Evolutionary conservation across 1,140 invertebrate genomes (phyloP).

Genomic region (Eriocheir sinensis): DNA sequence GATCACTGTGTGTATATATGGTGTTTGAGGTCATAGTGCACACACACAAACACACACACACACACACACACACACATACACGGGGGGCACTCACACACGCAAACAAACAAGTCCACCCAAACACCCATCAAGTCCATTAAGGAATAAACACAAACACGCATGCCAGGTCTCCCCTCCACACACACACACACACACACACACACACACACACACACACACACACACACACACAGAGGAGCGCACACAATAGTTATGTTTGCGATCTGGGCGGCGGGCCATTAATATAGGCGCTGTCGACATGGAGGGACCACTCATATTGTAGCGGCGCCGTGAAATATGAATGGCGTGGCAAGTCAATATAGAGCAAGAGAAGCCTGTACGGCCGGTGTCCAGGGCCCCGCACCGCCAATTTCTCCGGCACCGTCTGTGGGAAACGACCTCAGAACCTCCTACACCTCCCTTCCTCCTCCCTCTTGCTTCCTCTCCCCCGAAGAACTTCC

Average conservation of each 20-base stretch:
- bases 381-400: slow-evolving; percentile 54
- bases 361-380: slow-evolving; percentile 46
- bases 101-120: neutral
- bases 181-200: slow-evolving; percentile 53
- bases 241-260: slow-evolving; percentile 51
- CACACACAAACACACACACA: neutral
- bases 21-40: neutral
- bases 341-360: slow-evolving; percentile 73
- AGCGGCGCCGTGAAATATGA: slow-evolving; percentile 68
- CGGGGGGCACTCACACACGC: slow-evolving; percentile 46
- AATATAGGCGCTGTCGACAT: slow-evolving; percentile 68
- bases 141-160: slow-evolving; percentile 30
- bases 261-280: slow-evolving; percentile 58
- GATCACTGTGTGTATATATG: neutral
- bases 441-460: neutral
- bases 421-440: slow-evolving; percentile 70
- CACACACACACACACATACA: neutral
- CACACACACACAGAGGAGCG: neutral
- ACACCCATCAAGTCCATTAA: slow-evolving; percentile 38
- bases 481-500: neutral
- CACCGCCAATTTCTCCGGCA: slow-evolving; percentile 67
- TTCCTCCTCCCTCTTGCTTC: neutral
- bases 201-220: slow-evolving; percentile 30
- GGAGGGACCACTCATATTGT: slow-evolving; percentile 71
- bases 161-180: neutral